Conservation (phyloP, 2,888 invertebrate species). For the Cylloceria caligata region DNA sequence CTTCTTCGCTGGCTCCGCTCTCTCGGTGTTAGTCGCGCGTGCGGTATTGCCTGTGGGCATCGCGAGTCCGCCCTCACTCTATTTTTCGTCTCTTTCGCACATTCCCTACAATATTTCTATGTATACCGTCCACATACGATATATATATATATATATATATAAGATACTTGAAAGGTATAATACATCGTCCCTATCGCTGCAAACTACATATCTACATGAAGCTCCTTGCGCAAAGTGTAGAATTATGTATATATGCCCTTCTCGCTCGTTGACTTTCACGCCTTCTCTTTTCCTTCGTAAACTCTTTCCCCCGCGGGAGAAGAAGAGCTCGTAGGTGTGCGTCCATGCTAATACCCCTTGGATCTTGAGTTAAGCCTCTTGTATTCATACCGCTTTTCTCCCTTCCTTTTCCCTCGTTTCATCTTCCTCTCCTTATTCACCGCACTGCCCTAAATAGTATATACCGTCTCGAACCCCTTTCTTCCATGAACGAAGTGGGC, state of each 20-base stretch:
- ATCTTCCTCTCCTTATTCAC: neutral
- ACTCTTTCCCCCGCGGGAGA: slow-evolving; percentile 36
- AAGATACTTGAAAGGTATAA: neutral
- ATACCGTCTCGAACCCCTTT: slow-evolving; percentile 9
- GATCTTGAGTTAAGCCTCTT: slow-evolving; percentile 66
- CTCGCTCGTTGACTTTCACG: slow-evolving; percentile 52
- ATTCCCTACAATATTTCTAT: slow-evolving; percentile 32
- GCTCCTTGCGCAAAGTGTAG: slow-evolving; percentile 34
- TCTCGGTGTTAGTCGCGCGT: slow-evolving; percentile 51
- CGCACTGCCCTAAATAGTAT: neutral
- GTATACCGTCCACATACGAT: slow-evolving; percentile 3
- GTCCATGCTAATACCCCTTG: slow-evolving; percentile 65
- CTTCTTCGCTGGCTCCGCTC: slow-evolving; percentile 13
- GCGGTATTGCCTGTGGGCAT: slow-evolving; percentile 62
- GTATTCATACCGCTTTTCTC: slow-evolving; percentile 64
- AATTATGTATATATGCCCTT: slow-evolving; percentile 29
- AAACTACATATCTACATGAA: slow-evolving; percentile 34
- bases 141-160: neutral
- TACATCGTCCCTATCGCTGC: slow-evolving; percentile 14
- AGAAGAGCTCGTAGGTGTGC: slow-evolving; percentile 28
- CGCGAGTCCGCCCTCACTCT: slow-evolving; percentile 45
- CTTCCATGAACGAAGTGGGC: neutral
- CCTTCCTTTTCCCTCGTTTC: slow-evolving; percentile 58
- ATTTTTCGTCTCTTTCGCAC: slow-evolving; percentile 31
- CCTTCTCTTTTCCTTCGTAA: slow-evolving; percentile 39